Conservation (phyloP, 2,888 invertebrate genomes). For the Crepidodera aurea region DNA sequence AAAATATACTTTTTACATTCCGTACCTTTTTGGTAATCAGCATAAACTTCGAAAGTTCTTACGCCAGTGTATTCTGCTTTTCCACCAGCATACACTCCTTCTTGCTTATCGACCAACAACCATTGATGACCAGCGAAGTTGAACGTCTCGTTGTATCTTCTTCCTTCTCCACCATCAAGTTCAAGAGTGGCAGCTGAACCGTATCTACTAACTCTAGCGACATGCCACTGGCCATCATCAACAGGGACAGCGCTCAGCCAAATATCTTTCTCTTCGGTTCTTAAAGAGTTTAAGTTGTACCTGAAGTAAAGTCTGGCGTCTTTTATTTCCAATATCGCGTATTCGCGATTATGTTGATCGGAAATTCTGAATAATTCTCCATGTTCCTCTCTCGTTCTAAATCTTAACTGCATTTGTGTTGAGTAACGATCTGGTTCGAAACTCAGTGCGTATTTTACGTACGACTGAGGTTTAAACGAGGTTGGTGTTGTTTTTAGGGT, state of each 20-base stretch:
- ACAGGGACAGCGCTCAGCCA: conserved; percentile 90
- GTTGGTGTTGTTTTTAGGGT: conserved; percentile 87
- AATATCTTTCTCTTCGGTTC: conserved; percentile 89
- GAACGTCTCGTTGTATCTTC: conserved; percentile 92
- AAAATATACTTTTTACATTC: no score
- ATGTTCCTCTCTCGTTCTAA: conserved; percentile 91
- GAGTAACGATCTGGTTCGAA: conserved; percentile 93
- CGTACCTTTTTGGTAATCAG: conserved; percentile 91
- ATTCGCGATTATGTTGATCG: conserved; percentile 93
- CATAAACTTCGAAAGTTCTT: conserved; percentile 91
- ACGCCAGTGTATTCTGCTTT: conserved; percentile 96
- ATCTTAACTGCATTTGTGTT: conserved; percentile 91
- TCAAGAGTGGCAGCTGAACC: conserved; percentile 93
- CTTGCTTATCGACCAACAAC: conserved; percentile 91
- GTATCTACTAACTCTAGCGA: conserved; percentile 87
- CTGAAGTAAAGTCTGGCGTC: conserved; percentile 89
- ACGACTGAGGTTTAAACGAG: conserved; percentile 92
- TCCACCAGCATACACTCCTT: conserved; percentile 94
- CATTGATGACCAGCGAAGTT: conserved; percentile 91
- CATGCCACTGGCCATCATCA: conserved; percentile 97
- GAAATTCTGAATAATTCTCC: conserved; percentile 94
- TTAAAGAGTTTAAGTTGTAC: conserved; percentile 89
- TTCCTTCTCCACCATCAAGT: conserved; percentile 93
- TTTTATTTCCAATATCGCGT: conserved; percentile 90
- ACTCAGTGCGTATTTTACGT: conserved; percentile 95